Evolutionary conservation across 2,797 vertebrate species (phyloP), one percentile per base, ranked within the genome.

Genomic region (Pipistrellus pipistrellus): DNA sequence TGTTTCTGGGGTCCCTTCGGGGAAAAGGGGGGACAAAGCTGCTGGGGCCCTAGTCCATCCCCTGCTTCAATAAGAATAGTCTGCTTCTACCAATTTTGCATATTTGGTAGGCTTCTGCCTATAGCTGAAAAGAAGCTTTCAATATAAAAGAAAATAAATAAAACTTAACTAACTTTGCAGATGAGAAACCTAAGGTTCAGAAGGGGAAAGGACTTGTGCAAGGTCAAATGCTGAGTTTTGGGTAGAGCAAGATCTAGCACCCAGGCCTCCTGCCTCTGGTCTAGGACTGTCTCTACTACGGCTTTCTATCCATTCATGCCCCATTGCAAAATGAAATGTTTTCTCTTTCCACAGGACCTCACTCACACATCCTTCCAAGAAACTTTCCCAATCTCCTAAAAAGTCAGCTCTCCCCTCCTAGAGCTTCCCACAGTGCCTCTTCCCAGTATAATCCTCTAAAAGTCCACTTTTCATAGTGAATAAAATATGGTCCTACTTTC

Each of bases 401-500:
- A 18, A 84, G 57, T 48, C 69, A 62, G 13, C 10, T 57, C 12
- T 30, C 1, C 8, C 59, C 11, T 38, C 21, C 48, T 41, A 46
- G n/a, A 91, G 5, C 14, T 62, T 77, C 35, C 59, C 38, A 20
- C 1, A 13, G 14, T 20, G n/a, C 23, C 32, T 85, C 8, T 93
- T 68, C 21, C 53, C 53, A 38, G 17, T 11, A n/a, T 53, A 55
- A 51, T 66, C 27, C 55, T 94, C 77, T 72, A 64, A 92, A 89
- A 44, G 15, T 30, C 27, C 30, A 55, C 53, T 87, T 82, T 68
- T 62, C 15, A 55, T 71, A 15, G 4, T 38, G 21, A 3, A 23
- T 83, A 72, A 83, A 88, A 66, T 53, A 27, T 27, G 15, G 25
- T 35, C 71, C 8, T 64, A 35, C 62, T 76, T 76, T 86, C 44